Evolutionary conservation across 1,140 invertebrate species (phyloP), one percentile per base, ranked within the genome.

Genomic region (Ceratoteleas bidentatus): DNA sequence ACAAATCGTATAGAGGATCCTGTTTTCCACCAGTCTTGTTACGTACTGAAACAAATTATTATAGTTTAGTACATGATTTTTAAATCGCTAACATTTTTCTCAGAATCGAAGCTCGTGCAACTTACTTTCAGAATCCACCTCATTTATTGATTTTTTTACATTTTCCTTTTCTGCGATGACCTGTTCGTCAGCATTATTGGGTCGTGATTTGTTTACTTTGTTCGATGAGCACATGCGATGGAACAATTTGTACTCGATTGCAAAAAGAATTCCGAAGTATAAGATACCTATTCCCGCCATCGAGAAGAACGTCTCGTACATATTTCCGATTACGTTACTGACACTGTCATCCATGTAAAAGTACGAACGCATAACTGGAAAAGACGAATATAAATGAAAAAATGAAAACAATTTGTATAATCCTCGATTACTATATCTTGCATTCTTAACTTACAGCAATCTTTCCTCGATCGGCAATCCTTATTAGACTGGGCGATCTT

Each of bases 211-310:
- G 38, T 11, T 40, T 1, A 40, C 38, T 40, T 11, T 40, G 8
- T 8, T 10, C 8, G 38, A 40, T 40, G 38, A 40, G 11, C 2
- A 40, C 38, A 40, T 40, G 2, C 38, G 38, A 10, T 9, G 66
- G 34, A 38, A 88, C 69, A 2, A 88, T 69, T 85, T 85, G 11
- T 86, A 80, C 53, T 91, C 90, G 5, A 90, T n/a, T 9, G 87
- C 32, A 14, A 87, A 85, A 10, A 91, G 80, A 68, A 90, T 56
- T 6, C 16, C 38, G 50, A 90, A 89, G 54, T 88, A 90, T 6
- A 91, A 54, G 14, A 91, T 50, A 5, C 85, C 79, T 0, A 87
- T 86, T 2, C 86, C 0, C 6, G 58, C 6, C 6, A 40, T 0
- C 11, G 38, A 10, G 6, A 3, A 40, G 11, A 40, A 40, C 38